Conservation (phyloP, 2,888 invertebrate species). For the Leptinotarsa peninsularis region DNA sequence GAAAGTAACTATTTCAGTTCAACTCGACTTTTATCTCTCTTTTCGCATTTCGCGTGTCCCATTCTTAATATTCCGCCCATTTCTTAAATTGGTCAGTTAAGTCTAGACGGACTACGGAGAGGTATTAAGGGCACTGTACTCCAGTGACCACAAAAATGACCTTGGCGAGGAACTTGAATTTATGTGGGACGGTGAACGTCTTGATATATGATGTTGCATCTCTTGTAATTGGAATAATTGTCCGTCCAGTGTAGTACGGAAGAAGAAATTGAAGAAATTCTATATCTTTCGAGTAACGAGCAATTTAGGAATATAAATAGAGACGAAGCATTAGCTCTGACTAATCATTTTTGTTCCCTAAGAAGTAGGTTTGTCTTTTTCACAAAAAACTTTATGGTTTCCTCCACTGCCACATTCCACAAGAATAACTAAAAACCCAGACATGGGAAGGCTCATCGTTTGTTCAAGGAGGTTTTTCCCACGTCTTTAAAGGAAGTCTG, state of each 20-base stretch:
- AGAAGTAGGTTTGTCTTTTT: too few relatives aligned
- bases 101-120: constrained; percentile 1
- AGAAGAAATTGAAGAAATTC: neutral
- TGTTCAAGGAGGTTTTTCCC: too few relatives aligned
- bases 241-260: neutral
- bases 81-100: neutral
- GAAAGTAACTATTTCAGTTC: too few relatives aligned
- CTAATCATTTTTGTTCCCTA: too few relatives aligned
- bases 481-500: too few relatives aligned
- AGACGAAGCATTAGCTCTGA: too few relatives aligned
- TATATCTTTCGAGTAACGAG: neutral
- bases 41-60: neutral
- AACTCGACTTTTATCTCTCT: too few relatives aligned
- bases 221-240: neutral
- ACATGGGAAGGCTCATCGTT: too few relatives aligned
- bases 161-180: constrained; percentile 9
- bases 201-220: neutral
- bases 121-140: neutral
- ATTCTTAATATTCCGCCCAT: neutral
- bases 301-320: too few relatives aligned
- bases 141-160: neutral
- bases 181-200: neutral
- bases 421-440: too few relatives aligned
- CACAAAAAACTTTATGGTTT: too few relatives aligned
- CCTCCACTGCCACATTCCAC: too few relatives aligned